Conservation (phyloP, 2,113 vertebrate species). For the Axis porcinus region DNA sequence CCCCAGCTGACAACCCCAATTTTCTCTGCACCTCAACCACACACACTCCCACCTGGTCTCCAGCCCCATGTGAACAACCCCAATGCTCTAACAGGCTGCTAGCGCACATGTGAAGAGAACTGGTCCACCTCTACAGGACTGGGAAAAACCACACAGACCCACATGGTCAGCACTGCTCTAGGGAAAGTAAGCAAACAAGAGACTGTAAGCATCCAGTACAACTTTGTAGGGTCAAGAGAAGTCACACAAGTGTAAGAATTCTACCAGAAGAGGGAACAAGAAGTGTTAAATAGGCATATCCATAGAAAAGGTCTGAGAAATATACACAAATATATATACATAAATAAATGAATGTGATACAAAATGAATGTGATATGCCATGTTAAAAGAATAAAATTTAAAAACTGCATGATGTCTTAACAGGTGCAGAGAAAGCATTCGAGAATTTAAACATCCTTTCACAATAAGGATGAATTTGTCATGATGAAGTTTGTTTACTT, state of each 20-base stretch:
- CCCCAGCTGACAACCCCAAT: neutral
- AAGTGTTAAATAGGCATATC: neutral
- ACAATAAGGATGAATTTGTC: neutral
- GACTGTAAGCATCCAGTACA: neutral
- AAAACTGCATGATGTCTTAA: neutral
- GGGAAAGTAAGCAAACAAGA: neutral
- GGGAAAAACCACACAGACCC: neutral
- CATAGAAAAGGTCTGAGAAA: neutral
- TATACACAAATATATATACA: neutral
- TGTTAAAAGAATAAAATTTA: neutral
- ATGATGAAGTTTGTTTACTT: too few species aligned
- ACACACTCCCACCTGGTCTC: neutral
- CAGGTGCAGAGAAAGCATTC: neutral
- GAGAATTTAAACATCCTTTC: neutral
- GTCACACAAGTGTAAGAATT: neutral
- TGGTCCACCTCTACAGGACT: neutral
- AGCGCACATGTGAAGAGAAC: neutral
- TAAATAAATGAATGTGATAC: neutral
- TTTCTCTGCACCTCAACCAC: neutral
- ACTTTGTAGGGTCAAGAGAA: neutral
- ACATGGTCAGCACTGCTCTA: neutral
- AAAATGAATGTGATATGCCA: neutral
- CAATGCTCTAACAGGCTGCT: neutral
- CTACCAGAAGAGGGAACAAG: neutral
- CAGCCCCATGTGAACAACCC: neutral